These are phyloP conservation scores for Hyles lineata DNA, from an alignment of 2,888 invertebrate genomes.

Conservation along the genomic window DNA sequence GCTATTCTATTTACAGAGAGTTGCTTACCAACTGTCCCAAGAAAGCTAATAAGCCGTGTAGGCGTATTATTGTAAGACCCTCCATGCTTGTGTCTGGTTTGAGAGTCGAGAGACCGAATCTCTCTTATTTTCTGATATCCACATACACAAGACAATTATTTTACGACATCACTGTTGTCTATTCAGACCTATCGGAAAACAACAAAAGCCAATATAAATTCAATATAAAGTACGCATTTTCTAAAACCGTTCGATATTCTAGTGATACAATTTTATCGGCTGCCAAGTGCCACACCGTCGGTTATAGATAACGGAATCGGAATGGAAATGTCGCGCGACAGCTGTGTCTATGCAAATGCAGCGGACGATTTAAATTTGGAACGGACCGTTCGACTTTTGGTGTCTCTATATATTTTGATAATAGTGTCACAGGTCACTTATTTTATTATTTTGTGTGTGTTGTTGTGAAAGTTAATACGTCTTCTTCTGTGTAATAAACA, in stretches of 20 bases:
- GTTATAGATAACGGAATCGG: slow-evolving; percentile 52
- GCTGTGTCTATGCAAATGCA: slow-evolving; percentile 66
- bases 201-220: background rate
- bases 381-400: slow-evolving; percentile 46
- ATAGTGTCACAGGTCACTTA: background rate
- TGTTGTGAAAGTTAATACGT: no score
- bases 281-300: slow-evolving; percentile 47
- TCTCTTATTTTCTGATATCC: no score
- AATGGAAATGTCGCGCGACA: slow-evolving; percentile 58
- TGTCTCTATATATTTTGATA: slow-evolving; percentile 36
- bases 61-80: no score
- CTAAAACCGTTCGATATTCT: slow-evolving; percentile 29
- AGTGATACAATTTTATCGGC: slow-evolving; percentile 45
- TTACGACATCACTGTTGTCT: no score
- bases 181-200: no score
- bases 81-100: no score
- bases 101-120: no score
- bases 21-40: no score
- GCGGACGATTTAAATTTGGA: slow-evolving; percentile 60
- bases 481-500: no score
- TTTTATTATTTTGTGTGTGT: background rate
- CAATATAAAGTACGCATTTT: slow-evolving; percentile 23
- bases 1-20: no score
- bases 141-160: no score
- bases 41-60: no score